These are phyloP conservation scores for Halocynthia roretzi DNA, from an alignment of 23 tunicate species.

Conservation along the genomic window DNA sequence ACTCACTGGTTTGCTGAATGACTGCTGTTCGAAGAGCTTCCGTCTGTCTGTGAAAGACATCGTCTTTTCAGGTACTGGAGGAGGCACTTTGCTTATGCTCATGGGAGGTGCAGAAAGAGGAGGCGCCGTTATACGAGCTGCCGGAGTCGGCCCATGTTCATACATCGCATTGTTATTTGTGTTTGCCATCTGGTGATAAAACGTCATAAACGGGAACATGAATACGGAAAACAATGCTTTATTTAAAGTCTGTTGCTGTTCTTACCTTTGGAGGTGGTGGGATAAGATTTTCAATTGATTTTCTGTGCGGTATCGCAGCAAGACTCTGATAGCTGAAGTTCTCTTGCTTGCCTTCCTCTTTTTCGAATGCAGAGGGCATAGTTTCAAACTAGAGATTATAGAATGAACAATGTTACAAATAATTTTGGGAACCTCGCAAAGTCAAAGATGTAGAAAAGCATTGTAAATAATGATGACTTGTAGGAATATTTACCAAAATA, in stretches of 20 bases:
- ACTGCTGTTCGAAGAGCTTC: constrained; percentile 61
- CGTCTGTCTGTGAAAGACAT: constrained; percentile 84
- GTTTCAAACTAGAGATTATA: too few relatives aligned
- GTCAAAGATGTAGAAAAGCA: too few relatives aligned
- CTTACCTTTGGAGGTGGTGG: constrained; percentile 37
- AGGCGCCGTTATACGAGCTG: constrained; percentile 6
- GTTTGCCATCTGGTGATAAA: neutral
- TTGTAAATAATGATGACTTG: too few relatives aligned
- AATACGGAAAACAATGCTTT: neutral
- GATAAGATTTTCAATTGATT: constrained; percentile 23
- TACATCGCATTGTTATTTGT: constrained; percentile 8
- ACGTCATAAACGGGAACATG: neutral
- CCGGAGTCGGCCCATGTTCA: neutral
- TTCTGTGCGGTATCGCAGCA: constrained; percentile 51
- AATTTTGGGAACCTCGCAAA: too few relatives aligned
- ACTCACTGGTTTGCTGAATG: constrained; percentile 22
- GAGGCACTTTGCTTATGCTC: constrained; percentile 12
- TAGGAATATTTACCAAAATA: too few relatives aligned
- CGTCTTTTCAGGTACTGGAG: constrained; percentile 23
- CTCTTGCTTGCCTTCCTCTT: too few relatives aligned
- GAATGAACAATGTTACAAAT: too few relatives aligned
- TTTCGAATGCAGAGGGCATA: too few relatives aligned
- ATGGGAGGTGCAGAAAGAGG: constrained; percentile 24
- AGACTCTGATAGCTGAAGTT: constrained; percentile 16
- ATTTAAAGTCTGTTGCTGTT: neutral